Conservation (phyloP, 2,113 vertebrate species). For the Orientallactaga bullata region DNA sequence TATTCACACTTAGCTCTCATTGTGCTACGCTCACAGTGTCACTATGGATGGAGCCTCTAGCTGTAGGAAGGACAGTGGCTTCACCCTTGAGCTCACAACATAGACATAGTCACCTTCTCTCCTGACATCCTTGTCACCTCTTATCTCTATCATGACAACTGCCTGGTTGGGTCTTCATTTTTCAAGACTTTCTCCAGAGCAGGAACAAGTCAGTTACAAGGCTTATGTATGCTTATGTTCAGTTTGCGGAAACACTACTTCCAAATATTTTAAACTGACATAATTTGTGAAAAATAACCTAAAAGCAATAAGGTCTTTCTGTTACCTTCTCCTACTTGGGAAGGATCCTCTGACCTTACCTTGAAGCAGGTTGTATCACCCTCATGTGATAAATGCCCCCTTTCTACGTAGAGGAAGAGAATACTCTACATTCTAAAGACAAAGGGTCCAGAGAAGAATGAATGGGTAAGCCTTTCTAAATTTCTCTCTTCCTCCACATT, state of each 20-base stretch:
- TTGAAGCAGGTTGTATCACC: not conserved
- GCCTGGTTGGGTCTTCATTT: not conserved
- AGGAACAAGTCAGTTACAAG: not conserved
- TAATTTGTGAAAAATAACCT: not conserved
- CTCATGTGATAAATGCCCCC: not conserved
- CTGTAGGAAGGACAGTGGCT: not conserved
- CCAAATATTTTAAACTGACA: not conserved
- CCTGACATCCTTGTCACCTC: not conserved
- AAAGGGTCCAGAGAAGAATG: not conserved
- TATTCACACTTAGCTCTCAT: conserved; percentile 15
- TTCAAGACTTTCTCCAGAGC: not conserved
- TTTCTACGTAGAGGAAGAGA: not conserved
- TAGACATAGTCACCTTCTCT: not conserved
- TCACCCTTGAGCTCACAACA: not conserved
- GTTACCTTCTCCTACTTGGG: not conserved
- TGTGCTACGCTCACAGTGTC: not conserved
- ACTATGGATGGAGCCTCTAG: not conserved
- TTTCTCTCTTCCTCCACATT: not conserved
- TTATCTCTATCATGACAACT: not conserved
- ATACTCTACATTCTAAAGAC: not conserved
- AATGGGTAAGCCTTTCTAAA: not conserved
- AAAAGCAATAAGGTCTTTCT: not conserved
- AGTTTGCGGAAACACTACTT: not conserved
- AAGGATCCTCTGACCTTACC: not conserved
- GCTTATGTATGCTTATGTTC: not conserved